Conservation (phyloP, 2,888 invertebrate species). For the Pollenia griseotomentosa region DNA sequence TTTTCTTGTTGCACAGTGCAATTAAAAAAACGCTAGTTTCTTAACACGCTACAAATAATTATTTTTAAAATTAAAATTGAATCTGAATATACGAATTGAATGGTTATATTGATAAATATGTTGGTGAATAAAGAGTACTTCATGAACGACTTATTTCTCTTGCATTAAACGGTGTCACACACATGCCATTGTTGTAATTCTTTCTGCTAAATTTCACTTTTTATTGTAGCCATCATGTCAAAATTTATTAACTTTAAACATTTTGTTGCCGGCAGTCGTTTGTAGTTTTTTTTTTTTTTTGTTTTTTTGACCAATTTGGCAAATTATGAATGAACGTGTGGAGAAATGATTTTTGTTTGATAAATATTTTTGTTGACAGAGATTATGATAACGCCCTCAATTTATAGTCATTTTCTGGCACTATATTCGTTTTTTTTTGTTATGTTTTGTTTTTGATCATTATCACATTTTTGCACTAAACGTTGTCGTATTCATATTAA, state of each 20-base stretch:
- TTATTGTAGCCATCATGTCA: not conserved
- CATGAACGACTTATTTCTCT: not conserved
- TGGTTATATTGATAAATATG: too few species aligned
- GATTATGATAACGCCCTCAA: conserved; percentile 15
- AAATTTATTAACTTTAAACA: not conserved
- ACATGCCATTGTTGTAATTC: not conserved
- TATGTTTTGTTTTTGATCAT: not conserved
- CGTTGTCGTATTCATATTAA: not conserved
- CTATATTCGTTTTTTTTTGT: too few species aligned
- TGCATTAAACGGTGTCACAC: not conserved
- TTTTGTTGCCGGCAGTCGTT: not conserved
- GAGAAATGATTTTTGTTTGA: not conserved
- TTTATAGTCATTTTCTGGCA: not conserved
- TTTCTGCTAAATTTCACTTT: not conserved
- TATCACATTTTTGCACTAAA: not conserved
- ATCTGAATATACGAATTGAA: too few species aligned
- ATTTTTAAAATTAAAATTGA: too few species aligned
- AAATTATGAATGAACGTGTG: conserved; percentile 2
- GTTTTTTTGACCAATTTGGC: not conserved
- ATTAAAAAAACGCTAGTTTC: too few species aligned
- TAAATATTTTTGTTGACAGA: not conserved
- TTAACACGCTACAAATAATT: too few species aligned
- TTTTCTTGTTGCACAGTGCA: too few species aligned
- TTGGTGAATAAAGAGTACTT: not conserved
- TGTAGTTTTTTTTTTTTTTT: not conserved